phyloP scores from a whole-genome alignment of 1,140 invertebrate species.

The Lethocerus indicus region DNA sequence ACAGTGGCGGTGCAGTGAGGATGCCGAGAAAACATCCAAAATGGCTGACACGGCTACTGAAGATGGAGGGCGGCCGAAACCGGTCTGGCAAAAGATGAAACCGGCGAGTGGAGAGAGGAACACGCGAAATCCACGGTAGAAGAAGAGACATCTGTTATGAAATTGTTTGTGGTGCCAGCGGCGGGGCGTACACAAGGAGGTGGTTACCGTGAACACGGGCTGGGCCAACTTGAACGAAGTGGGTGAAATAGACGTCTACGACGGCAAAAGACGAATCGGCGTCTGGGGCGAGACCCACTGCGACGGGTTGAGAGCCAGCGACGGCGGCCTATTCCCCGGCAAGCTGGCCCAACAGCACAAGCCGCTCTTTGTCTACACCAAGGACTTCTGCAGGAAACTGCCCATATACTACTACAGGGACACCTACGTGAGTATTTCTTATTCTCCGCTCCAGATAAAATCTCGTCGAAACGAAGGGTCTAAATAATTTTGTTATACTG shows the following conservation, averaged over 20 bases:
- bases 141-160: no score
- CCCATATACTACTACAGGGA: conserved; percentile 6
- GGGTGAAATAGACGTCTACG: background rate
- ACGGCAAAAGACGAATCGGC: background rate
- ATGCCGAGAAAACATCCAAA: no score
- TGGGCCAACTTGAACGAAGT: background rate
- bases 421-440: conserved; percentile 1
- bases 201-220: conserved; percentile 2
- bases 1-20: no score
- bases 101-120: no score
- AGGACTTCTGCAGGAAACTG: conserved; percentile 9
- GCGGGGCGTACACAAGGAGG: conserved; percentile 1
- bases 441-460: background rate
- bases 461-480: background rate
- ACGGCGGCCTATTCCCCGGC: conserved; percentile 10
- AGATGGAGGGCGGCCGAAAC: no score
- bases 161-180: no score
- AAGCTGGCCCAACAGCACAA: background rate
- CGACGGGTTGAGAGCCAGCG: conserved; percentile 3
- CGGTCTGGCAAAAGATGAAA: no score
- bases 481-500: background rate
- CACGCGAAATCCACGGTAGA: no score
- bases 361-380: conserved; percentile 5
- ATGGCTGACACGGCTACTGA: no score
- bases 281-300: conserved; percentile 9